phyloP scores from a whole-genome alignment of 2,113 vertebrate species.

The Platichthys stellatus region DNA sequence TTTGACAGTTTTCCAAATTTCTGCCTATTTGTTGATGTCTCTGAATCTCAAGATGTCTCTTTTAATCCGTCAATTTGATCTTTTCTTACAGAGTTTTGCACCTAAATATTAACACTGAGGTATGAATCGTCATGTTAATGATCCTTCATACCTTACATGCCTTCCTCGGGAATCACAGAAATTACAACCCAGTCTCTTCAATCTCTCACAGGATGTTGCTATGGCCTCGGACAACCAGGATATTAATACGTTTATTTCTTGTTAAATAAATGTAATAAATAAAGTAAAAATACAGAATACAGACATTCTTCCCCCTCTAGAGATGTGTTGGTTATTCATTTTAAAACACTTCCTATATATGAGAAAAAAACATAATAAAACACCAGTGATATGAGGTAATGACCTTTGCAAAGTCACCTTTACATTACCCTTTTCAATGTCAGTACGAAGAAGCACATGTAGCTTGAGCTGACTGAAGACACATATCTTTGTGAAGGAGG shows the following conservation, averaged over 20 bases:
- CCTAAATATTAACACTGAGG: slow-evolving; percentile 16
- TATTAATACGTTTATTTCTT: not conserved
- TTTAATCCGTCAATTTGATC: too few relatives aligned
- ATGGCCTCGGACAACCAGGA: not conserved
- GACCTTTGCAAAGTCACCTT: too few relatives aligned
- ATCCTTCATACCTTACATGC: not conserved
- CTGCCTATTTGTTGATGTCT: not conserved
- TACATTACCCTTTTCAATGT: too few relatives aligned
- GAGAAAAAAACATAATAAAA: too few relatives aligned
- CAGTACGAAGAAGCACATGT: too few relatives aligned
- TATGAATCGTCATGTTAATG: not conserved
- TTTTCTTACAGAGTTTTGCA: slow-evolving; percentile 45
- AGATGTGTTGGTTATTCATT: not conserved
- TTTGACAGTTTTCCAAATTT: not conserved
- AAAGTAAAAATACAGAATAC: slow-evolving; percentile 3
- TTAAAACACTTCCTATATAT: too few relatives aligned
- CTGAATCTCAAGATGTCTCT: not conserved
- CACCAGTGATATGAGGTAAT: too few relatives aligned
- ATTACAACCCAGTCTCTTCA: not conserved
- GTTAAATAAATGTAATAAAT: slow-evolving; percentile 35
- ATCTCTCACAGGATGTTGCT: slow-evolving; percentile 33
- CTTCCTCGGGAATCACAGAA: not conserved
- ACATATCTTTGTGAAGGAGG: too few relatives aligned
- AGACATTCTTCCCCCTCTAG: not conserved
- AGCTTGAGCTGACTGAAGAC: too few relatives aligned